Conservation (phyloP, 2,797 vertebrate genomes). For the Malacoraja senta region DNA sequence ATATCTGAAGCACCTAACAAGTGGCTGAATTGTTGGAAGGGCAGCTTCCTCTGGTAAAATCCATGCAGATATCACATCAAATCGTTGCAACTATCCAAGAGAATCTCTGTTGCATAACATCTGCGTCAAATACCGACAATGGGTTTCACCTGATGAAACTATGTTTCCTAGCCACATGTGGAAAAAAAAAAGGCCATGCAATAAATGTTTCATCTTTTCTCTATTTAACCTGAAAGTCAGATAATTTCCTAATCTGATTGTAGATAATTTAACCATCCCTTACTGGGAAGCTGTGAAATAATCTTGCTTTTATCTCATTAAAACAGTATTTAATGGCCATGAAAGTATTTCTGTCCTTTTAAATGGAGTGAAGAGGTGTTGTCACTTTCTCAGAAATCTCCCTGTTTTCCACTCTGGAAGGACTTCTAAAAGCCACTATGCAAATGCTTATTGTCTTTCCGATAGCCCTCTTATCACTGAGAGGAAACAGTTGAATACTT, state of each 20-base stretch:
- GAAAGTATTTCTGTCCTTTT: neutral
- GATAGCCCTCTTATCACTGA: neutral
- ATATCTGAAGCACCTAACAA: too few species aligned
- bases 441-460: neutral
- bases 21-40: too few species aligned
- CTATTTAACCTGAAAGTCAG: neutral
- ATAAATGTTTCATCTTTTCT: neutral
- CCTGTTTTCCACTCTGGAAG: neutral
- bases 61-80: too few species aligned
- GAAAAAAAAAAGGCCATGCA: neutral
- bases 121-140: neutral
- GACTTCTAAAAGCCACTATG: neutral
- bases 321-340: neutral
- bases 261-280: neutral
- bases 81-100: too few species aligned
- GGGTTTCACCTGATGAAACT: neutral
- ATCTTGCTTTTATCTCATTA: neutral
- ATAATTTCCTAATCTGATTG: neutral
- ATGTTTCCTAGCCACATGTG: neutral
- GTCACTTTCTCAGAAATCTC: neutral
- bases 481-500: neutral
- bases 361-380: neutral
- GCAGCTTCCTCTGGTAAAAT: too few species aligned
- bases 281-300: conserved; percentile 1
- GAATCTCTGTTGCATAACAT: neutral